Evolutionary conservation across 2,888 invertebrate genomes (phyloP), one percentile per base, ranked within the genome.

Genomic region (Arge pagana): DNA sequence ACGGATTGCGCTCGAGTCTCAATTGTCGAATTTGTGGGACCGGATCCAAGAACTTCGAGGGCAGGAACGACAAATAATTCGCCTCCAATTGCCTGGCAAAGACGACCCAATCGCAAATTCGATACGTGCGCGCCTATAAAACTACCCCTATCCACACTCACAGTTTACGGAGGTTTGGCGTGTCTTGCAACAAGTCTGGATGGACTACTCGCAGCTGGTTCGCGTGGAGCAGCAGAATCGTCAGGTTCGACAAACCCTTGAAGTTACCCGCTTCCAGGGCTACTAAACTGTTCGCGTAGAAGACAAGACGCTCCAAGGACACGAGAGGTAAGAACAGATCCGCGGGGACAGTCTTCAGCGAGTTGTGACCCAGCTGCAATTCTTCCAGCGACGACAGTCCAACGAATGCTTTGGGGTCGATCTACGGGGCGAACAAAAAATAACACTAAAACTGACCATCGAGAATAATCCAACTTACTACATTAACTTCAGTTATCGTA

Each of bases 1-100:
- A 90, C 0, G 89, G 88, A 72, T 90, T 90, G 61, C 87, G 85
- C 1, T 86, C 85, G 24, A 90, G 74, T 66, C 87, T 87, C 7
- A 90, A 81, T 40, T 86, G 84, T 4, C 83, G 80, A 41, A 90
- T 76, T 55, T 83, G 81, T 0, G 82, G 80, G 61, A 86, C 79
- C 48, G 80, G 80, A 66, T 88, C 88, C 54, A 90, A 73, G 3
- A 85, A 81, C 54, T 86, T 84, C 1, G 84, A 81, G 2, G 88
- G 87, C 41, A 90, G 70, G 56, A 82, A 85, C 30, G 85, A 84
- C 53, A 90, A 83, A 75, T 85, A 83, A 68, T 90, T 90, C 63
- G 85, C 86, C 68, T 90, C 89, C 60, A 90, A 72, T 67, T 89
- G 87, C 55, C 90, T 90, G 74, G 39, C 79, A 81, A 59, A 31